phyloP scores from a whole-genome alignment of 2,888 invertebrate genomes.

The Lepidonotus clava region DNA sequence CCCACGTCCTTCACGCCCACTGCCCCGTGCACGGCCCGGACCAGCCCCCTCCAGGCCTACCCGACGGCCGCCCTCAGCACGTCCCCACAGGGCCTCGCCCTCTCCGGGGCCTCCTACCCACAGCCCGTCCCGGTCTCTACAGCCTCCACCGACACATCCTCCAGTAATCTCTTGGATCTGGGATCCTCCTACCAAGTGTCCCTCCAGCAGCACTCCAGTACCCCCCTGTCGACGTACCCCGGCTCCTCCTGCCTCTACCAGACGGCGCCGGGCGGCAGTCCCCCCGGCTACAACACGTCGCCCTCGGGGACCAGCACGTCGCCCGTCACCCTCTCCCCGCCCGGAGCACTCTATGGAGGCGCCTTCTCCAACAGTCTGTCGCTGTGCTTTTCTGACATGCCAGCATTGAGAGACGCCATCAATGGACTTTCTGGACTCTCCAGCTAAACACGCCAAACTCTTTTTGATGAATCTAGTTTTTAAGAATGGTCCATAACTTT shows the following conservation, averaged over 20 bases:
- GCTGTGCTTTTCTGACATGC: conserved; percentile 26
- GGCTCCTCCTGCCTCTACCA: conserved; percentile 25
- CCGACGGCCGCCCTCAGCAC: background rate
- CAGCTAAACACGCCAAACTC: background rate
- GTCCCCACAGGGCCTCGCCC: background rate
- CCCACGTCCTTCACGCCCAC: background rate
- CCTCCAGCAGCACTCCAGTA: background rate
- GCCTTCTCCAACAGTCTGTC: background rate
- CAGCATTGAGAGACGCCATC: conserved; percentile 36
- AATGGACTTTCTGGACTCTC: conserved; percentile 13
- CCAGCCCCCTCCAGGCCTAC: background rate
- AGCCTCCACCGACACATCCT: background rate
- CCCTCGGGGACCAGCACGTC: background rate
- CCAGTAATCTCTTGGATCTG: conserved; percentile 8
- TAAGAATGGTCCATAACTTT: background rate
- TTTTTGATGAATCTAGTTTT: background rate
- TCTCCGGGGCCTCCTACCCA: conserved; percentile 11
- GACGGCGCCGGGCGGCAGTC: background rate
- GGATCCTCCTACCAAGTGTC: background rate
- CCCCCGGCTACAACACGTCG: background rate
- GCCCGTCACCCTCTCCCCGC: background rate
- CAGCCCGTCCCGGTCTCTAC: background rate
- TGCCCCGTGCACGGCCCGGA: background rate
- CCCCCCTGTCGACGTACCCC: background rate
- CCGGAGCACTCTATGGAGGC: background rate